A percentile compares a stretch with the other conserved stretches of the same genome.
Evolutionary conservation across 2,888 invertebrate species (phyloP).

Genomic region (Atrina japonica): DNA sequence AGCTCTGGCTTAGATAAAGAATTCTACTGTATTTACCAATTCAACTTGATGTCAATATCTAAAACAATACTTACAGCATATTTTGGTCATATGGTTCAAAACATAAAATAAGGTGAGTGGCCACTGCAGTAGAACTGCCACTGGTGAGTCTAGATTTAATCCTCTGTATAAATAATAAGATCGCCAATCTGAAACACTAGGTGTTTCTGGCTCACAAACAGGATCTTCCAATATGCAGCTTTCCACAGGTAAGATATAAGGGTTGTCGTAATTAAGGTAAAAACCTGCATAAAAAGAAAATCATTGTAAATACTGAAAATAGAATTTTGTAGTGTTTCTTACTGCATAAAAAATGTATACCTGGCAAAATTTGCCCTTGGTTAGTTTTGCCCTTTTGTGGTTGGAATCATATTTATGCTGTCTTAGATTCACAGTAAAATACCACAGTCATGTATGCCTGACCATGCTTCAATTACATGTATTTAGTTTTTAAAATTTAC

Average conservation of each 20-base stretch:
- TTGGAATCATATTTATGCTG: too few species aligned
- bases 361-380: background rate
- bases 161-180: conserved; percentile 66
- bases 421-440: too few species aligned
- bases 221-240: conserved; percentile 46
- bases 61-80: conserved; percentile 70
- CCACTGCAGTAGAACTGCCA: conserved; percentile 73
- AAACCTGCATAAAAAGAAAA: background rate
- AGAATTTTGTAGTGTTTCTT: too few species aligned
- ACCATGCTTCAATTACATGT: too few species aligned
- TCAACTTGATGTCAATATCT: too few species aligned
- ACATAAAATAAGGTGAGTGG: conserved; percentile 76
- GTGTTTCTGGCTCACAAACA: conserved; percentile 16
- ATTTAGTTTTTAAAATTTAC: too few species aligned
- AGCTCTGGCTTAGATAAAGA: too few species aligned
- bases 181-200: conserved; percentile 56
- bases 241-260: conserved; percentile 61
- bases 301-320: too few species aligned
- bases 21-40: too few species aligned
- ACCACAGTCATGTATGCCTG: too few species aligned
- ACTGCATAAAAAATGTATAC: background rate
- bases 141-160: conserved; percentile 71
- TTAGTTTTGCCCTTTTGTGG: too few species aligned
- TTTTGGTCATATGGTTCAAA: conserved; percentile 57
- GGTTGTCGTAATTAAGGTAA: conserved; percentile 33